Percentiles rank a stretch among this genome's conserved stretches.
These are phyloP conservation scores for Pangasianodon hypophthalmus DNA, from an alignment of 2,113 vertebrate genomes.

Conservation along the genomic window DNA sequence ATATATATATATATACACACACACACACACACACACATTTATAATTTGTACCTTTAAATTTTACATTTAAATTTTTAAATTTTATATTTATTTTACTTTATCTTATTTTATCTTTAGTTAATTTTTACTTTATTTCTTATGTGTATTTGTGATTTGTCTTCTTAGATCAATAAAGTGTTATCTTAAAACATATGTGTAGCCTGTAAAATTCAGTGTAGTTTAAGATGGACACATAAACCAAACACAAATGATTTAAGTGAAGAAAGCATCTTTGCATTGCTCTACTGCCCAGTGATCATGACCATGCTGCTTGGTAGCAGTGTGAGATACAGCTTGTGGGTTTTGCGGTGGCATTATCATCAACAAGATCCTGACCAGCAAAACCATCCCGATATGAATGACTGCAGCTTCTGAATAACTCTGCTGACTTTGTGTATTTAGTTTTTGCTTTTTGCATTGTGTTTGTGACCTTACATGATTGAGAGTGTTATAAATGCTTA, in stretches of 20 bases:
- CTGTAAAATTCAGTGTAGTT: not conserved
- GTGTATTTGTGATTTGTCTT: not conserved
- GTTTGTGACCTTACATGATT: not conserved
- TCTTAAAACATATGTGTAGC: not conserved
- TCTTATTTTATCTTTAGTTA: not conserved
- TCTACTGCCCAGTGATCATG: not conserved
- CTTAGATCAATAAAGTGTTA: not conserved
- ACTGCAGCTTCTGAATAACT: not conserved
- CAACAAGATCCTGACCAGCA: not conserved
- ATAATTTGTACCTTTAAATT: not conserved
- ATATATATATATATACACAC: too few species aligned
- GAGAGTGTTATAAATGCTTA: not conserved
- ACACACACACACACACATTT: too few species aligned
- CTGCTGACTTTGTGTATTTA: not conserved
- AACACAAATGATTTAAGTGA: not conserved
- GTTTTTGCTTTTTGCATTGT: not conserved
- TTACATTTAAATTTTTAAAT: not conserved
- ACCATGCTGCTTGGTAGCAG: not conserved
- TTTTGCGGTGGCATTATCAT: not conserved
- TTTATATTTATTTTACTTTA: not conserved
- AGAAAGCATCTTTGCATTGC: not conserved
- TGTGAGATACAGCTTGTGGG: not conserved
- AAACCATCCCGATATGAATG: not conserved
- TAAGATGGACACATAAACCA: not conserved
- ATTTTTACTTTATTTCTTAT: not conserved